These are phyloP conservation scores for Cosmorhoe ocellata DNA, from an alignment of 2,888 invertebrate genomes.

Conservation along the genomic window DNA sequence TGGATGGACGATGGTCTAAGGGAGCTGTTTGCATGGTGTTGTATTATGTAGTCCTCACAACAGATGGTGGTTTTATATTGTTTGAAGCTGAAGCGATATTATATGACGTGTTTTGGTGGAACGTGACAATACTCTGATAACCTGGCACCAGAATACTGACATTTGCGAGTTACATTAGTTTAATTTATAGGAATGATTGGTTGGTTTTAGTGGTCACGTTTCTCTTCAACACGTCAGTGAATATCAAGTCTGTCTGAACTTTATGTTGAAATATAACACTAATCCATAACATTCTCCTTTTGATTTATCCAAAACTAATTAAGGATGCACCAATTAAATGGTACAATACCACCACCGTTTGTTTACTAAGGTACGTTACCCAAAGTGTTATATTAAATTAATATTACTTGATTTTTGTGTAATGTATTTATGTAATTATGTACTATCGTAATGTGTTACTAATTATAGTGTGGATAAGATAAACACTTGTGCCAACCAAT, in stretches of 20 bases:
- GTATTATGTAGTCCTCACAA: slow-evolving; percentile 58
- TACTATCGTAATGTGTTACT: slow-evolving; percentile 66
- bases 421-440: slow-evolving; percentile 64
- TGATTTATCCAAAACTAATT: slow-evolving; percentile 80
- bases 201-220: slow-evolving; percentile 41
- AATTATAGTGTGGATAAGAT: slow-evolving; percentile 53
- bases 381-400: slow-evolving; percentile 54
- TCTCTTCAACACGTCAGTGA: slow-evolving; percentile 54
- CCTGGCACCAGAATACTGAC: too few relatives aligned
- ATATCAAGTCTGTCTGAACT: slow-evolving; percentile 48
- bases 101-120: slow-evolving; percentile 55
- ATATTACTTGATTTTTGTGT: slow-evolving; percentile 69
- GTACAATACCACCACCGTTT: slow-evolving; percentile 79
- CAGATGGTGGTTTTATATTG: slow-evolving; percentile 68
- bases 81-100: slow-evolving; percentile 48
- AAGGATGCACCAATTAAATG: slow-evolving; percentile 81
- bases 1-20: slow-evolving; percentile 35
- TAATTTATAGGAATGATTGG: background rate
- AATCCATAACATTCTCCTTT: slow-evolving; percentile 83
- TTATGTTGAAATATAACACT: slow-evolving; percentile 65
- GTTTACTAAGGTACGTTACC: slow-evolving; percentile 78
- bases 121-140: slow-evolving; percentile 37
- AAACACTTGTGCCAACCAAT: slow-evolving; percentile 73
- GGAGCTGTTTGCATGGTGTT: slow-evolving; percentile 72
- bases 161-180: too few relatives aligned